Base-by-base conservation (phyloP, 2,888 invertebrate species). In the Lamellibrachia columna region DNA sequence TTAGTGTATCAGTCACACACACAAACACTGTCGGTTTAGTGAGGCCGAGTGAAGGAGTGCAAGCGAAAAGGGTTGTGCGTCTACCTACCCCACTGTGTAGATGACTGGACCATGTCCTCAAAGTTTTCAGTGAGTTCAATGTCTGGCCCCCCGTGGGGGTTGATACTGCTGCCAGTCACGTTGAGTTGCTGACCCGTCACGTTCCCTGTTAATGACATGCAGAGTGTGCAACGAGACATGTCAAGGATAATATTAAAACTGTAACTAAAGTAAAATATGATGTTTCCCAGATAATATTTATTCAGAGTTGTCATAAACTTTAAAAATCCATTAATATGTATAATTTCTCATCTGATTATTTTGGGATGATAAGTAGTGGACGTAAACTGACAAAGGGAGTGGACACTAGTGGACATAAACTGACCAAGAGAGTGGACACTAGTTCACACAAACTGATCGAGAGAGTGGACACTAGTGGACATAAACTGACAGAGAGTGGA, bases 151-250 rank as follows among this genome's bases (percentile, higher is more conserved):
- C 15, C 91, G 28, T 93, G 93, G 22, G 93, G 93, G 90, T 93
- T 92, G 60, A 93, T 93, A 28, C 93, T 91, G 92, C 90, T 93
- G 58, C 93, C 93, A 52, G 92, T 92, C 28, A 93, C 93, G 60
- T 93, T 92, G 90, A 93, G 90, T 52, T 93, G 92, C 11, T 92
- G 90, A 53, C 92, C 91, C 6, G 22, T 53, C 52, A 91, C 11
- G 52, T 52, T 53, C 22, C 53, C 53, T 91, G 91, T 11, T n/a
- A 75, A 75, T n/a, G n/a, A 75, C 75, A 75, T n/a, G 22, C 15
- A 3, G 22, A 75, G 15, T 75, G 9, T 4, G 75, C 75, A 75
- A 22, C 22, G n/a, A 75, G 75, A 75, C 75, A 75, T 15, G 22
- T 15, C 75, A 15, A 40, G 40, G 40, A 40, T 40, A 40, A 40